These are phyloP conservation scores for Indicator indicator DNA, from an alignment of 2,113 vertebrate genomes.

Conservation along the genomic window DNA sequence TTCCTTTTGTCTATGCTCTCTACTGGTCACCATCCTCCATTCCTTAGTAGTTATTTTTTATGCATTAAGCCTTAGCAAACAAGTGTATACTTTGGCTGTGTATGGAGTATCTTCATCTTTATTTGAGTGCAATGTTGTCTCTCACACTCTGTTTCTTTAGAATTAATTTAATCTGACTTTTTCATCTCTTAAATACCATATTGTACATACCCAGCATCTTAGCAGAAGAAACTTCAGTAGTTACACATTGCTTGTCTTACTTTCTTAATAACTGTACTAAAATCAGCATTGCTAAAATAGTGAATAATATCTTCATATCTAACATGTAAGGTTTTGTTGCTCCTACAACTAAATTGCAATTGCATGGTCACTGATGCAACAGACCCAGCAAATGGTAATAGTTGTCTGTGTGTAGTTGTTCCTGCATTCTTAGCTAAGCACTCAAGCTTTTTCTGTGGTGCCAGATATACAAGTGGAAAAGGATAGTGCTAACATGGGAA, in stretches of 20 bases:
- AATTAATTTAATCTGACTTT: not conserved
- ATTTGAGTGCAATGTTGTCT: not conserved
- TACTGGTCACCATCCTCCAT: not conserved
- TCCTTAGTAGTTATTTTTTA: not conserved
- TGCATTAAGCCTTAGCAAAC: not conserved
- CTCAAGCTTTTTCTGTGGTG: not conserved
- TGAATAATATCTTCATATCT: not conserved
- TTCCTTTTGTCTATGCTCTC: not conserved
- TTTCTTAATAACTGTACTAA: not conserved
- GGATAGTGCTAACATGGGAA: not conserved
- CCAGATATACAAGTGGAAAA: not conserved
- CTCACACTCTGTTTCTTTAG: not conserved
- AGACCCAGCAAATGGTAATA: not conserved
- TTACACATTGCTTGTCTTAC: not conserved
- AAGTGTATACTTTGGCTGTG: accelerated
- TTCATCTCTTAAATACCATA: not conserved
- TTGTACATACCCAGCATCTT: not conserved
- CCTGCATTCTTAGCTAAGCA: not conserved
- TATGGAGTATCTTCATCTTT: not conserved
- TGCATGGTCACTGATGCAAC: not conserved
- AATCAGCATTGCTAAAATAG: not conserved
- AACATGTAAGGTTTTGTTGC: not conserved
- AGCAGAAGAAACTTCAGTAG: not conserved
- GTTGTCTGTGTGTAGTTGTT: not conserved
- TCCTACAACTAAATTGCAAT: not conserved